Conservation (phyloP, 2,888 invertebrate species). For the Chelonus formosanus region DNA sequence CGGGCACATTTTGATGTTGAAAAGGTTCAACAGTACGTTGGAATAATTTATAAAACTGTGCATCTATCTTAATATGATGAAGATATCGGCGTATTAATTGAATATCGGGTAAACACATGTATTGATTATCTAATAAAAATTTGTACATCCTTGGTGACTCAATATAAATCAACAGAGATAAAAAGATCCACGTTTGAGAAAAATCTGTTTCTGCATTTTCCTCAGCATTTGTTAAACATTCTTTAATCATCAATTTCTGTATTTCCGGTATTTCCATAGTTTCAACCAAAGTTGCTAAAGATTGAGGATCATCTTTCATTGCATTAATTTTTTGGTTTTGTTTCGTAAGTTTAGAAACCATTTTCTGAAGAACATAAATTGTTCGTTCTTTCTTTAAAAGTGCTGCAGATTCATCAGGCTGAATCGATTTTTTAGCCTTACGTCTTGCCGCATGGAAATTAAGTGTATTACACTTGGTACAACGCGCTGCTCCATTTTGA, state of each 20-base stretch:
- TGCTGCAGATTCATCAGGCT: conserved; percentile 37
- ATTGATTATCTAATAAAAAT: conserved; percentile 49
- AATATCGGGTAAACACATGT: conserved; percentile 49
- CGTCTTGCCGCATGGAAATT: conserved; percentile 36
- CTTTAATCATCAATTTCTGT: conserved; percentile 52
- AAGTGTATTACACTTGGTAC: conserved; percentile 53
- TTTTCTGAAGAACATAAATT: conserved; percentile 41
- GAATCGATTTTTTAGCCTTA: conserved; percentile 33
- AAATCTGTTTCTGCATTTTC: conserved; percentile 42
- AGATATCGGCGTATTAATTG: conserved; percentile 48
- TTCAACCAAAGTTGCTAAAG: conserved; percentile 40
- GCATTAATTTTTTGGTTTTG: conserved; percentile 38
- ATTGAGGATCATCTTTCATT: conserved; percentile 35
- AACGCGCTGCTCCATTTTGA: conserved; percentile 49
- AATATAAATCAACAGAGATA: conserved; percentile 50
- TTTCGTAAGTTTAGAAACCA: conserved; percentile 41
- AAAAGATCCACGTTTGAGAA: conserved; percentile 52
- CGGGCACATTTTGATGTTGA: conserved; percentile 40
- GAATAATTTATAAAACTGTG: conserved; percentile 49
- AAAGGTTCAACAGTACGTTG: conserved; percentile 50
- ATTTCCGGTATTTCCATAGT: conserved; percentile 49
- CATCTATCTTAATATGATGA: conserved; percentile 50
- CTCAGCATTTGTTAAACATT: conserved; percentile 47
- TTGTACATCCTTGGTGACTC: conserved; percentile 51
- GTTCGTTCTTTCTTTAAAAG: conserved; percentile 42